These are phyloP conservation scores for Saimiri boliviensis DNA, from an alignment of 2,113 vertebrate species.

Conservation along the genomic window DNA sequence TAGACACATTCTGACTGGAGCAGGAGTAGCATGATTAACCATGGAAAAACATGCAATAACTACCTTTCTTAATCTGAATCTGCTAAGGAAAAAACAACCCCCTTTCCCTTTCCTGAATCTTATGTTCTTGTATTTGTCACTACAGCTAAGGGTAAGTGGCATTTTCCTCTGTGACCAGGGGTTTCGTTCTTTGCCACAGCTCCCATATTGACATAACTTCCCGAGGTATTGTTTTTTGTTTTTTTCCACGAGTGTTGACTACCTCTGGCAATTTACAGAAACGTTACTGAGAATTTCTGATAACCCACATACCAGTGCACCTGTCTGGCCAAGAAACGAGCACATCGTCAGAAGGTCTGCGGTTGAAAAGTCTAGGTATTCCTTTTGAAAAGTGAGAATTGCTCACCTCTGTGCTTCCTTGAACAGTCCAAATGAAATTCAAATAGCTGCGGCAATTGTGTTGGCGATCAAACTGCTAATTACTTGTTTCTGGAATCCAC, in stretches of 20 bases:
- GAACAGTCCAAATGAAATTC: slow-evolving; percentile 49
- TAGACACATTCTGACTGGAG: slow-evolving; percentile 67
- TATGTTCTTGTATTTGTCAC: slow-evolving; percentile 53
- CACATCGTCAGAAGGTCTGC: background rate
- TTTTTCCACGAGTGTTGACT: slow-evolving; percentile 17
- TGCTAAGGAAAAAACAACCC: slow-evolving; percentile 72
- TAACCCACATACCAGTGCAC: background rate
- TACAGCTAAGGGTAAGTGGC: slow-evolving; percentile 59
- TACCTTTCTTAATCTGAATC: slow-evolving; percentile 66
- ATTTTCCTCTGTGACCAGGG: slow-evolving; percentile 70
- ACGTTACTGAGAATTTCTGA: background rate
- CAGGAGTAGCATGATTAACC: slow-evolving; percentile 54
- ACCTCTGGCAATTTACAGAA: slow-evolving; percentile 40
- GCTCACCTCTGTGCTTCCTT: slow-evolving; percentile 3
- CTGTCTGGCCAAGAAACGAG: background rate
- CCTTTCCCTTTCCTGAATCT: slow-evolving; percentile 79
- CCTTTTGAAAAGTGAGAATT: background rate
- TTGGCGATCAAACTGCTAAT: slow-evolving; percentile 75
- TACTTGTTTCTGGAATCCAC: slow-evolving; percentile 76
- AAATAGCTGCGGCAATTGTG: slow-evolving; percentile 37
- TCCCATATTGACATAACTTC: slow-evolving; percentile 56
- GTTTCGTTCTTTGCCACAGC: slow-evolving; percentile 59
- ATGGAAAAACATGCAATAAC: slow-evolving; percentile 68
- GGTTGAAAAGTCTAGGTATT: background rate
- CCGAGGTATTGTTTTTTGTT: slow-evolving; percentile 68